Evolutionary conservation across 2,888 invertebrate species (phyloP).

Genomic region (Dysmachus trigonus): DNA sequence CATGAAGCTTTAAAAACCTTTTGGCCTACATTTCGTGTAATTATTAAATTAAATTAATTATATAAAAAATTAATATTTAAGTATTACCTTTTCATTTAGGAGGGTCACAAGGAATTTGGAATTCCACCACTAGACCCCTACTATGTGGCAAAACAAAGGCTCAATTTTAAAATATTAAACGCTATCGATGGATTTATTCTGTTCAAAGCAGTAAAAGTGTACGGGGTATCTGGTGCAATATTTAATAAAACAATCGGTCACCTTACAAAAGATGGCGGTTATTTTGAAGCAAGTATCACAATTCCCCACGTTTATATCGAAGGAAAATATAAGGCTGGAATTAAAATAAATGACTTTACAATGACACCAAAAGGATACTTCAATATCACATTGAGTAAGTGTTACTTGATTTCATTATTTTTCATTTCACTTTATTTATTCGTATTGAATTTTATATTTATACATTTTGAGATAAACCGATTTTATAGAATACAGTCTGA

Average conservation of each 20-base stretch:
- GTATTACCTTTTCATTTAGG: too few species aligned
- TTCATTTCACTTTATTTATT: too few species aligned
- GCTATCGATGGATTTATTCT: constrained; percentile 58
- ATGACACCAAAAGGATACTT: constrained; percentile 71
- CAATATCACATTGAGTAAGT: constrained; percentile 71
- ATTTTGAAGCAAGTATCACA: constrained; percentile 69
- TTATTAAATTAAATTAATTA: background rate
- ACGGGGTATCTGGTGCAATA: constrained; percentile 67
- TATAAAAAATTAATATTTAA: too few species aligned
- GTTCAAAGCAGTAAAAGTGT: constrained; percentile 67
- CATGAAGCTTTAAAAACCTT: constrained; percentile 68
- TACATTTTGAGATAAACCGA: background rate
- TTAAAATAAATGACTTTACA: constrained; percentile 69
- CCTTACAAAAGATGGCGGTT: constrained; percentile 68
- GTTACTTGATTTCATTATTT: too few species aligned
- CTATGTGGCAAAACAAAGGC: constrained; percentile 54
- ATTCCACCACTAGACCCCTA: constrained; percentile 62
- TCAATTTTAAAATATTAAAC: constrained; percentile 57
- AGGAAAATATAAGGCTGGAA: constrained; percentile 71
- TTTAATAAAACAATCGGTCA: constrained; percentile 69
- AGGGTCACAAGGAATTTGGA: constrained; percentile 58
- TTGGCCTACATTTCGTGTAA: constrained; percentile 61
- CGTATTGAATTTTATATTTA: background rate
- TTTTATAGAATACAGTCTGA: too few species aligned
- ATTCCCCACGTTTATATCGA: constrained; percentile 69